A percentile compares a stretch with the other conserved stretches of the same genome.
Evolutionary conservation across 2,797 vertebrate species (phyloP).

Genomic region (Apogon hyalosoma): DNA sequence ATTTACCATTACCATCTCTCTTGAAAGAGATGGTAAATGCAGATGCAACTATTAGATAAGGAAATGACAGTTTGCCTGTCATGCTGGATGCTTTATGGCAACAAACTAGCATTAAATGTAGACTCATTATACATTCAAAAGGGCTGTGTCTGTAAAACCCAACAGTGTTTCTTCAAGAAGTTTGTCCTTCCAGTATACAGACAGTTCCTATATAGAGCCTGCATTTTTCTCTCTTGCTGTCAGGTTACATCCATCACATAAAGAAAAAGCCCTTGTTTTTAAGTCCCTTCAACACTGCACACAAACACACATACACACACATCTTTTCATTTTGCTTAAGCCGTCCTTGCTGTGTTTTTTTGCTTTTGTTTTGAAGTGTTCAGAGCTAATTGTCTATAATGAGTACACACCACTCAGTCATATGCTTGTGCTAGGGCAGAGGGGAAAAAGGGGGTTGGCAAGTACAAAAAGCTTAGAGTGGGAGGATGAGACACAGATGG

Average conservation of each 20-base stretch:
- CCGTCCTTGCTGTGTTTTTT: slow-evolving; percentile 33
- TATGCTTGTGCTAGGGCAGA: slow-evolving; percentile 29
- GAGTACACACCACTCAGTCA: slow-evolving; percentile 56
- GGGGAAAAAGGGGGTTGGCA: slow-evolving; percentile 5
- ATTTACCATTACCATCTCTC: too few relatives aligned
- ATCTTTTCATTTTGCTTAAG: slow-evolving; percentile 27
- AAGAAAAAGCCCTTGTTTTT: slow-evolving; percentile 31
- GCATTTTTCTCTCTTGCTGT: slow-evolving; percentile 31
- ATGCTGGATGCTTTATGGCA: too few relatives aligned
- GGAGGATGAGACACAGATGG: slow-evolving; percentile 13
- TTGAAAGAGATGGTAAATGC: too few relatives aligned
- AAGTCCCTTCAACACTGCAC: background rate
- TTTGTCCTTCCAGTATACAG: slow-evolving; percentile 17
- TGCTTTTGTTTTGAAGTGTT: slow-evolving; percentile 56
- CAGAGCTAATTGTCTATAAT: slow-evolving; percentile 68
- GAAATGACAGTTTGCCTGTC: too few relatives aligned
- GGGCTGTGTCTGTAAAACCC: background rate
- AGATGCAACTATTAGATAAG: too few relatives aligned
- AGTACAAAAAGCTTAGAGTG: slow-evolving; percentile 4
- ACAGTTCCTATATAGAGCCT: slow-evolving; percentile 31
- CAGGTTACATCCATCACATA: slow-evolving; percentile 47
- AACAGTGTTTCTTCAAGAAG: slow-evolving; percentile 7
- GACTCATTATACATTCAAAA: slow-evolving; percentile 5
- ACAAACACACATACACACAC: slow-evolving; percentile 12
- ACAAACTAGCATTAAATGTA: too few relatives aligned